Conservation (phyloP, 2,888 invertebrate genomes). For the Halictus ligatus region DNA sequence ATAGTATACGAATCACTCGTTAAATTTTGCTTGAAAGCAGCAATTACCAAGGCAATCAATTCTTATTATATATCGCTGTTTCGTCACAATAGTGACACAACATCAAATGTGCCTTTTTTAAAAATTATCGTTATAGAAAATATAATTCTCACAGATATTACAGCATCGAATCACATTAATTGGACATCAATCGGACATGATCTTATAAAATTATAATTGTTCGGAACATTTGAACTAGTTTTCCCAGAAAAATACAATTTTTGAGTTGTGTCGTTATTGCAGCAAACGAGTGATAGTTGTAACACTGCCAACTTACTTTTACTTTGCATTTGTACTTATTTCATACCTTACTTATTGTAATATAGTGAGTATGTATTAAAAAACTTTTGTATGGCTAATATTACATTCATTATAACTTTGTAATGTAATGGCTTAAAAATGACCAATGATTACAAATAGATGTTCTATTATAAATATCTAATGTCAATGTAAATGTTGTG, state of each 20-base stretch:
- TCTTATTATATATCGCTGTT: slow-evolving; percentile 12
- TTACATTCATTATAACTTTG: slow-evolving; percentile 13
- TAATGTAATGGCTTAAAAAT: slow-evolving; percentile 24
- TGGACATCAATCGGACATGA: neutral
- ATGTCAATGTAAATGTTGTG: slow-evolving; percentile 24
- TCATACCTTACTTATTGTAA: slow-evolving; percentile 48
- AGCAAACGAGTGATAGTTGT: slow-evolving; percentile 23
- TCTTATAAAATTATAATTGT: neutral
- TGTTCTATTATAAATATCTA: slow-evolving; percentile 24
- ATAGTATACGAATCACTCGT: slow-evolving; percentile 41
- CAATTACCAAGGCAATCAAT: slow-evolving; percentile 45
- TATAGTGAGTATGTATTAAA: slow-evolving; percentile 15
- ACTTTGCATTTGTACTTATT: slow-evolving; percentile 65
- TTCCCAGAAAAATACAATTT: neutral
- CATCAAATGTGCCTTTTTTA: neutral
- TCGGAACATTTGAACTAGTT: neutral
- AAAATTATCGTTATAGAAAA: neutral
- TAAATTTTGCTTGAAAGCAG: slow-evolving; percentile 52
- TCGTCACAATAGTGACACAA: neutral
- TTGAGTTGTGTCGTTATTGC: neutral
- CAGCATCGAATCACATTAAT: neutral
- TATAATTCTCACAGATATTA: neutral
- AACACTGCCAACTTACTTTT: slow-evolving; percentile 35
- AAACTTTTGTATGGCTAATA: slow-evolving; percentile 37
- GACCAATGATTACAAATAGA: slow-evolving; percentile 27